These are phyloP conservation scores for Aphaenogaster floridana DNA, from an alignment of 1,140 invertebrate species.

Conservation along the genomic window DNA sequence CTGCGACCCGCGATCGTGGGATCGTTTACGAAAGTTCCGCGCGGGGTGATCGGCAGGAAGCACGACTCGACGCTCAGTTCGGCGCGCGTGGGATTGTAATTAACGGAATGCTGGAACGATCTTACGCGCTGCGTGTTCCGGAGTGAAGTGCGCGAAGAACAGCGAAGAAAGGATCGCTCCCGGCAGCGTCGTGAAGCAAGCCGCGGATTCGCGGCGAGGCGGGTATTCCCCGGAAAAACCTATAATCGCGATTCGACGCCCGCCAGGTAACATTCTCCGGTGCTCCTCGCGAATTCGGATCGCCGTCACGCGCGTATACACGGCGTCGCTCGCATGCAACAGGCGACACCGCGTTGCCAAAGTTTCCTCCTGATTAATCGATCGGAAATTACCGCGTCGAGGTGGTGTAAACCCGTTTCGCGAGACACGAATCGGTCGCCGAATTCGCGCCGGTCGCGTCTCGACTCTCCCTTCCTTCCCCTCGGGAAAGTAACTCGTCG, in stretches of 20 bases:
- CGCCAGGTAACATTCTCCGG: neutral
- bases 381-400: slow-evolving; percentile 77
- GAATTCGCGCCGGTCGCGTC: neutral
- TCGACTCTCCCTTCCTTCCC: neutral
- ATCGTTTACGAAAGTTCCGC: neutral
- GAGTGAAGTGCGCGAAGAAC: slow-evolving; percentile 38
- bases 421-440: slow-evolving; percentile 49
- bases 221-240: neutral
- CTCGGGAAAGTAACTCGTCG: neutral
- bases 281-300: slow-evolving; percentile 60
- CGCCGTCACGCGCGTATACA: slow-evolving; percentile 51
- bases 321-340: slow-evolving; percentile 79
- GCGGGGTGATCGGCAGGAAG: neutral
- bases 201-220: neutral
- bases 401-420: slow-evolving; percentile 23
- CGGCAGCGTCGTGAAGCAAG: neutral
- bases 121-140: slow-evolving; percentile 19
- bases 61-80: neutral
- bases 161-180: neutral
- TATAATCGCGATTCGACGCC: slow-evolving; percentile 18
- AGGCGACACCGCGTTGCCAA: slow-evolving; percentile 83
- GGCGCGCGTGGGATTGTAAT: slow-evolving; percentile 31
- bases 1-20: neutral
- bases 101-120: neutral
- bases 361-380: slow-evolving; percentile 84